Evolutionary conservation across 2,888 invertebrate genomes (phyloP).

Genomic region (Xylota sylvarum): DNA sequence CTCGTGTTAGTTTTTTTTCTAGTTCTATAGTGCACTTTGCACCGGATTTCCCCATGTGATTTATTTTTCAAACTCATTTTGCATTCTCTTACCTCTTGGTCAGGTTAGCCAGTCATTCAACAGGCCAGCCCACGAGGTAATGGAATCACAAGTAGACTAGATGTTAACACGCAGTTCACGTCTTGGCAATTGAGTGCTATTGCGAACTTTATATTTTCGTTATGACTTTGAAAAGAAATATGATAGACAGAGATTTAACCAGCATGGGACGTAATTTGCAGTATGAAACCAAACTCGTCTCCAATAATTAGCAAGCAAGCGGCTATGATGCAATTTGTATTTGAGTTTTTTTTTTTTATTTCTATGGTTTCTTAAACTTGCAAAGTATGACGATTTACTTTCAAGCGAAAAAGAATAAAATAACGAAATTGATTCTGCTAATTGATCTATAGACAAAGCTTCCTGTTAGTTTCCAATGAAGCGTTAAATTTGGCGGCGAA

Average conservation of each 20-base stretch:
- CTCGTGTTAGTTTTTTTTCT: not conserved
- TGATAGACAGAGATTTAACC: conserved; percentile 3
- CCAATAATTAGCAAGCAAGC: conserved; percentile 9
- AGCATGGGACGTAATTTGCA: conserved; percentile 2
- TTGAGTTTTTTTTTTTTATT: not conserved
- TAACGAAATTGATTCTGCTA: conserved; percentile 18
- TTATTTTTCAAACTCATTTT: conserved; percentile 16
- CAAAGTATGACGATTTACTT: not conserved
- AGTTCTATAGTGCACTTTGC: conserved; percentile 12
- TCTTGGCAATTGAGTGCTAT: conserved; percentile 23
- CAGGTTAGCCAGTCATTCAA: conserved; percentile 13
- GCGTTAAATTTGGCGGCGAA: conserved; percentile 23
- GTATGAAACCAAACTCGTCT: conserved; percentile 21
- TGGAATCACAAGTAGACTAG: not conserved
- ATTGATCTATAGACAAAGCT: conserved; percentile 26
- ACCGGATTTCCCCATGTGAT: conserved; percentile 13
- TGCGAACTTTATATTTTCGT: conserved; percentile 12
- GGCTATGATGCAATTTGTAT: conserved; percentile 8
- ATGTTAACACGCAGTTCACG: conserved; percentile 40
- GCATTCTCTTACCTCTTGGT: not conserved
- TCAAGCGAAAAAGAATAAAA: not conserved
- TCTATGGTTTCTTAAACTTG: conserved; percentile 3
- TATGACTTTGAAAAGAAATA: not conserved
- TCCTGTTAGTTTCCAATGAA: conserved; percentile 27
- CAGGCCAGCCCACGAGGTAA: conserved; percentile 27